Conservation (phyloP, 1,140 invertebrate species). For the Drosophila rhopaloa region DNA sequence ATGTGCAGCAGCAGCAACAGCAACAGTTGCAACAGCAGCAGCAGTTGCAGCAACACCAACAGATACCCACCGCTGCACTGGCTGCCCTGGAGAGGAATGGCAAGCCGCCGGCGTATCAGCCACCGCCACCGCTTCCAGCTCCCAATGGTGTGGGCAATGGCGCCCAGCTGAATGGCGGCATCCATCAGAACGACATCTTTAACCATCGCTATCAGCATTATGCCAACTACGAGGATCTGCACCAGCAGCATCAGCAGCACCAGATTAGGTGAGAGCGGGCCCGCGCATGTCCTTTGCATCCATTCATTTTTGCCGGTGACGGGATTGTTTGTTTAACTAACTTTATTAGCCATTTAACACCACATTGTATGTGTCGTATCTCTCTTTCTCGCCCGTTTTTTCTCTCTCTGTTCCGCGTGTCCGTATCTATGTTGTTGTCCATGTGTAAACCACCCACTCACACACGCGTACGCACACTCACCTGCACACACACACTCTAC, state of each 20-base stretch:
- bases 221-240: conserved; percentile 93
- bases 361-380: conserved; percentile 22
- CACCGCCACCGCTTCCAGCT: conserved; percentile 78
- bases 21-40: conserved; percentile 33
- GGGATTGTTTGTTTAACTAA: conserved; percentile 15
- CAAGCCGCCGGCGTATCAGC: conserved; percentile 80
- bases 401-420: conserved; percentile 58
- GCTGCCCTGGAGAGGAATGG: conserved; percentile 76
- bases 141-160: conserved; percentile 47
- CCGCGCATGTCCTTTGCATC: not conserved
- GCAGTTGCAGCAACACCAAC: conserved; percentile 28
- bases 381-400: conserved; percentile 45
- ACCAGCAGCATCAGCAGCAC: conserved; percentile 87
- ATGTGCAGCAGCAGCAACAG: conserved; percentile 51
- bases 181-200: conserved; percentile 84
- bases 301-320: conserved; percentile 1
- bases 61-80: conserved; percentile 72
- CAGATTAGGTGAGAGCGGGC: conserved; percentile 83
- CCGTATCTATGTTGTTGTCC: conserved; percentile 20
- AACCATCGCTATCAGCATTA: conserved; percentile 89
- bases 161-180: conserved; percentile 63
- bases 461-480: conserved; percentile 20
- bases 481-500: conserved; percentile 22
- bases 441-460: conserved; percentile 41
- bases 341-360: conserved; percentile 13